Percentiles rank a stretch among this genome's conserved stretches.
These are phyloP conservation scores for Triplophysa tibetana DNA, from an alignment of 2,113 vertebrate genomes.

Conservation along the genomic window DNA sequence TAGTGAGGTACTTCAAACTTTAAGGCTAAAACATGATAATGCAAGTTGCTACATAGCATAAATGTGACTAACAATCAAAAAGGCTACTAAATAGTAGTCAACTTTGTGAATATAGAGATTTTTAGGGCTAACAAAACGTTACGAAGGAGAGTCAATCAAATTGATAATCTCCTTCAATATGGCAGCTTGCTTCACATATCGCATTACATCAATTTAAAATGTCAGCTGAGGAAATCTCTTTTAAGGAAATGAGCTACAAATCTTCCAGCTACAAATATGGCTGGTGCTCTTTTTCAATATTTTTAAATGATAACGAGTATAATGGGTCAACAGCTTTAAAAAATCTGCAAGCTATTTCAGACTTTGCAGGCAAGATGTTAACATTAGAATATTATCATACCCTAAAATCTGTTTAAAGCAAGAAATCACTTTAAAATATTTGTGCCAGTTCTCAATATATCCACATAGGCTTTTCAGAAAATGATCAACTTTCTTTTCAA, in stretches of 20 bases:
- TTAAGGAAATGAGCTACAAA: constrained; percentile 39
- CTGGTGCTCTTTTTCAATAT: not conserved
- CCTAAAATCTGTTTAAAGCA: not conserved
- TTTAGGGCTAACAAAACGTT: not conserved
- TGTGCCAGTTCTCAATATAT: not conserved
- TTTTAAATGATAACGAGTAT: not conserved
- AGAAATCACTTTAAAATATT: not conserved
- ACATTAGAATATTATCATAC: constrained; percentile 4
- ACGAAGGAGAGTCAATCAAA: not conserved
- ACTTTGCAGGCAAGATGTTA: constrained; percentile 20
- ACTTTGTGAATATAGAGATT: constrained; percentile 8
- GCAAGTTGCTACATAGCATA: constrained; percentile 41
- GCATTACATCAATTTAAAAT: not conserved
- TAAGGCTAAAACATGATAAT: constrained; percentile 46
- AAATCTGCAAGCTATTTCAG: constrained; percentile 8
- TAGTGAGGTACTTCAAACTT: constrained; percentile 46
- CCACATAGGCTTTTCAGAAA: constrained; percentile 8
- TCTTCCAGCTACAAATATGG: constrained; percentile 41
- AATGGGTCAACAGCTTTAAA: constrained; percentile 7
- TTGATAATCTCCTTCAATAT: constrained; percentile 1
- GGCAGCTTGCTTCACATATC: not conserved
- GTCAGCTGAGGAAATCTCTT: constrained; percentile 13
- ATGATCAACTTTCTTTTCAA: not conserved
- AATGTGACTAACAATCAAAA: not conserved
- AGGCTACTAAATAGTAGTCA: not conserved